These are phyloP conservation scores for Acleris holmiana DNA, from an alignment of 2,888 invertebrate species.

Conservation along the genomic window DNA sequence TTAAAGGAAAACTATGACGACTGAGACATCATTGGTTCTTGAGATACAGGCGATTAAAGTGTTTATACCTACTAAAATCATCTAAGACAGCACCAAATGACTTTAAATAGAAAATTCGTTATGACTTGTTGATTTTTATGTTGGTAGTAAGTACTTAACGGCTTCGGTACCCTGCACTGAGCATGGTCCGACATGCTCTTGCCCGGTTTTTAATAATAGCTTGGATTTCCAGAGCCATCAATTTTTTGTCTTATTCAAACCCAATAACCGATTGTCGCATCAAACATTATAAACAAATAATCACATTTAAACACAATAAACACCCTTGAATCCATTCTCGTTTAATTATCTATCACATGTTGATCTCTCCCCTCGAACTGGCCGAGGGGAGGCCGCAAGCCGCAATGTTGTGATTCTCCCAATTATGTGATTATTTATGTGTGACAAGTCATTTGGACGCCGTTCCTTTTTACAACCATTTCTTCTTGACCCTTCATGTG, in stretches of 20 bases:
- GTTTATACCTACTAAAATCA: too few species aligned
- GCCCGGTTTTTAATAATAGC: too few species aligned
- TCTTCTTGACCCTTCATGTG: constrained; percentile 42
- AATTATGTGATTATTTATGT: constrained; percentile 81
- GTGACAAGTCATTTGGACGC: constrained; percentile 60
- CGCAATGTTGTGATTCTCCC: constrained; percentile 68
- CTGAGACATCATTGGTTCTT: too few species aligned
- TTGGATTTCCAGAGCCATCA: too few species aligned
- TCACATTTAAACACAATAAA: constrained; percentile 18
- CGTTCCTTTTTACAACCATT: constrained; percentile 49
- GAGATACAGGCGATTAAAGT: too few species aligned
- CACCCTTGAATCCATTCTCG: constrained; percentile 31
- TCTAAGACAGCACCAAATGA: too few species aligned
- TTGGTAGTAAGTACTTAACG: too few species aligned
- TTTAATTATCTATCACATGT: constrained; percentile 39
- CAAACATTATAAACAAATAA: background rate
- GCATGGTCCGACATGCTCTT: too few species aligned
- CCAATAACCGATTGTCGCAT: background rate
- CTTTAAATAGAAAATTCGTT: too few species aligned
- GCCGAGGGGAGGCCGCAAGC: constrained; percentile 42
- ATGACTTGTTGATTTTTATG: too few species aligned
- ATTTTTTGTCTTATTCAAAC: background rate
- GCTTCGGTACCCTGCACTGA: too few species aligned
- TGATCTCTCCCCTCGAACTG: constrained; percentile 36
- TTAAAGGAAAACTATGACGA: too few species aligned